These are phyloP conservation scores for Ophion costatus DNA, from an alignment of 2,888 invertebrate genomes.

Conservation along the genomic window DNA sequence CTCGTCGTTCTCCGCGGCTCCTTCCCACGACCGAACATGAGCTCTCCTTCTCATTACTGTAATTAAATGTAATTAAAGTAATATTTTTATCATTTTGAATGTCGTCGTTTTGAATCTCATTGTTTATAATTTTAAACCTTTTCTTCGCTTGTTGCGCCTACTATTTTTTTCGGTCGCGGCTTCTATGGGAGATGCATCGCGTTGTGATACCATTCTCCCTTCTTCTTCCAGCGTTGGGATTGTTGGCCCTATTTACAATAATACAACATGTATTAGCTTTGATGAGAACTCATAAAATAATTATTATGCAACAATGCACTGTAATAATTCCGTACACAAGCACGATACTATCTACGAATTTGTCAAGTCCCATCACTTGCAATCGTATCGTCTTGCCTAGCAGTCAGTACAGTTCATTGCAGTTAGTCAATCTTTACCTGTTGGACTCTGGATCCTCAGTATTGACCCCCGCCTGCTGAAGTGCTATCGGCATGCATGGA, in stretches of 20 bases:
- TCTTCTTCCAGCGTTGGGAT: not conserved
- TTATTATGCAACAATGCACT: not conserved
- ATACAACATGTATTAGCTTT: no score
- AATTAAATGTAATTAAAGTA: not conserved
- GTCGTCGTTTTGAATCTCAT: not conserved
- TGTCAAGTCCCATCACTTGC: no score
- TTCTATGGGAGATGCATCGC: not conserved
- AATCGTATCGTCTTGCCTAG: no score
- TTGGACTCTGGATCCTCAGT: no score
- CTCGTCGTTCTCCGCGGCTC: not conserved
- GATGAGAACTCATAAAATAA: no score
- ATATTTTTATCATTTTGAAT: not conserved
- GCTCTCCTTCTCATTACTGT: constrained; percentile 12
- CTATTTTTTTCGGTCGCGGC: not conserved
- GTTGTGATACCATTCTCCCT: not conserved
- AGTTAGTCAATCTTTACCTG: no score
- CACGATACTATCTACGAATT: not conserved
- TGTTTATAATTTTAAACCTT: no score
- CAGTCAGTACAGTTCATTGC: no score
- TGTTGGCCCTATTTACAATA: no score
- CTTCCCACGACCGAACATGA: not conserved
- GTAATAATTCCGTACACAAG: not conserved
- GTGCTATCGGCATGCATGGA: no score
- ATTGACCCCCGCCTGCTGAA: no score
- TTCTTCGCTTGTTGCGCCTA: not conserved